Percentiles rank a stretch among this genome's conserved stretches.
Evolutionary conservation across 2,888 invertebrate species (phyloP).

Genomic region (Adelphocoris suturalis): DNA sequence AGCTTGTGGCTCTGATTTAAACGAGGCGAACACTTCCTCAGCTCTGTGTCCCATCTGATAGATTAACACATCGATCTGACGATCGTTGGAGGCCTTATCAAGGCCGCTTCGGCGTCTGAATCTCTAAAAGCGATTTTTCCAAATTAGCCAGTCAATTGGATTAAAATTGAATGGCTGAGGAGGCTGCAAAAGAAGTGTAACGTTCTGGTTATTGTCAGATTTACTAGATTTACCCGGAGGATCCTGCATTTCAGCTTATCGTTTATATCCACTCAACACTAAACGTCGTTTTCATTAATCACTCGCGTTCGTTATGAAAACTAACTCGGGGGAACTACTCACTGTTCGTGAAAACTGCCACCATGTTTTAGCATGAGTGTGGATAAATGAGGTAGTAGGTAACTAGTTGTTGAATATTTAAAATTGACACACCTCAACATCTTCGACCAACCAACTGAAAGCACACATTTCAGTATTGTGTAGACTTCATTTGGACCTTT

Average conservation of each 20-base stretch:
- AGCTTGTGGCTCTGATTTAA: not conserved
- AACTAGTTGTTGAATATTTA: too few species aligned
- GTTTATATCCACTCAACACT: not conserved
- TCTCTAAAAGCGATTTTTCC: not conserved
- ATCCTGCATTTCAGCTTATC: not conserved
- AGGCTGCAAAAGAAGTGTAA: not conserved
- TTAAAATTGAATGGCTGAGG: not conserved
- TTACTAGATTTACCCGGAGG: too few species aligned
- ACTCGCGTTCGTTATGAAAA: not conserved
- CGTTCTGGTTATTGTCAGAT: too few species aligned
- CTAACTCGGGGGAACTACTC: not conserved
- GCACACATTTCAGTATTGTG: too few species aligned
- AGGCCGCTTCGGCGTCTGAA: not conserved
- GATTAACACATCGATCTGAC: constrained; percentile 26
- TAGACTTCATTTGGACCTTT: too few species aligned
- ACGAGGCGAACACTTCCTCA: constrained; percentile 2
- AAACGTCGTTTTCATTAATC: not conserved
- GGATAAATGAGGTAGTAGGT: too few species aligned
- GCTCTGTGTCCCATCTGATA: constrained; percentile 14
- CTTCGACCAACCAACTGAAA: too few species aligned
- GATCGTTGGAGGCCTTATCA: not conserved
- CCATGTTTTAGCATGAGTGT: constrained; percentile 34
- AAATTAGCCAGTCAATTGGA: not conserved
- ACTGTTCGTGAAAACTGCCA: not conserved
- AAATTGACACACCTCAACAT: too few species aligned